Evolutionary conservation across 2,888 invertebrate species (phyloP), one percentile per base, ranked within the genome.

Genomic region (Halictus ligatus): DNA sequence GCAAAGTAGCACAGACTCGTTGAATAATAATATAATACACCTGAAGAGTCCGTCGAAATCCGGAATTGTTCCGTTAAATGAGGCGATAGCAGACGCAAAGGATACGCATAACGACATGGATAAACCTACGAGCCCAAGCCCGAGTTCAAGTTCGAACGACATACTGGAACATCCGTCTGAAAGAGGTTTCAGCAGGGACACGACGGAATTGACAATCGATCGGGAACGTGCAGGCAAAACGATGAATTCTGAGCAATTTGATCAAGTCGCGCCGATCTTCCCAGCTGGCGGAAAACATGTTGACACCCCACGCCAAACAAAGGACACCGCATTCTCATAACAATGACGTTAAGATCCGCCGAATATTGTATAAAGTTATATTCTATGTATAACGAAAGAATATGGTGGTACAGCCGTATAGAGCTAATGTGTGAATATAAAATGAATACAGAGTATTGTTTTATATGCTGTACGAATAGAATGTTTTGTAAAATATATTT

Each of bases 401-500:
- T 89, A 92, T 90, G 90, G 91, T 93, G 94, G 92, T 93, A 93
- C 93, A 94, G 93, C 93, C 93, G 90, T 93, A 93, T 95, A 95
- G 94, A 92, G 94, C 94, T 94, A 93, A 94, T 93, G 94, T 95
- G 95, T 95, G 95, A 95, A 95, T 95, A 95, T 94, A 93, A 94
- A 93, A 94, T 94, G 91, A 94, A 95, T 94, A 94, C 93, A 95
- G 95, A 95, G 94, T 95, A 95, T 95, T 95, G 95, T 95, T 95
- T 95, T 95, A 95, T 95, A 95, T 95, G 94, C 95, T 95, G 95
- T 95, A 95, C 94, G 95, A 94, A 95, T 94, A 95, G 94, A 91
- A 94, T 92, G 92, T 95, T 95, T 95, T 95, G 94, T 95, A 95
- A 95, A 95, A 95, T 95, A 95, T 94, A 94, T 94, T 94, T 94